These are phyloP conservation scores for Sycobia sp. DNA, from an alignment of 1,140 invertebrate species.

Conservation along the genomic window DNA sequence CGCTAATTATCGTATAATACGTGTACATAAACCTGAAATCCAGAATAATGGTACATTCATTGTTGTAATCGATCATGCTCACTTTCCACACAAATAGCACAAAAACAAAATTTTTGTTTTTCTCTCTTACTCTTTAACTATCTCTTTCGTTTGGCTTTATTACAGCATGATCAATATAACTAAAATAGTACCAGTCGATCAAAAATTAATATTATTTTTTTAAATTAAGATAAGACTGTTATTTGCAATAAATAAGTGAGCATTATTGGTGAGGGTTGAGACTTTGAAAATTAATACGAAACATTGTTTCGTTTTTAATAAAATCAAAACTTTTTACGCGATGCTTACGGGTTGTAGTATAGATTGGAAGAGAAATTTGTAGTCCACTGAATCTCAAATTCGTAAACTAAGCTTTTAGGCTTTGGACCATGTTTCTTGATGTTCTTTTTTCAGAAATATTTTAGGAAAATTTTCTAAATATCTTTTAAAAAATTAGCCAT, in stretches of 20 bases:
- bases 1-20: slow-evolving; percentile 16
- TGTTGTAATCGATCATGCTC: slow-evolving; percentile 34
- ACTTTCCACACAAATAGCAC: slow-evolving; percentile 28
- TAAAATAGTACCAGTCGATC: background rate
- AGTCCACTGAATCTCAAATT: slow-evolving; percentile 21
- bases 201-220: slow-evolving; percentile 16
- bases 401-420: slow-evolving; percentile 9
- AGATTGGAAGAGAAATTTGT: slow-evolving; percentile 17
- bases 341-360: slow-evolving; percentile 15
- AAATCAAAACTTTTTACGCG: slow-evolving; percentile 19
- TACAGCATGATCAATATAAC: background rate
- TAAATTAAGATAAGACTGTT: slow-evolving; percentile 16
- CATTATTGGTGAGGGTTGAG: slow-evolving; percentile 21
- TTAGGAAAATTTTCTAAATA: no score
- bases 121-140: no score
- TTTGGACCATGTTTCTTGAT: background rate
- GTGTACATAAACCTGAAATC: slow-evolving; percentile 30
- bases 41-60: slow-evolving; percentile 32
- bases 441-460: slow-evolving; percentile 10
- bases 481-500: no score
- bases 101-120: slow-evolving; percentile 10
- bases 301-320: slow-evolving; percentile 25
- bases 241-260: slow-evolving; percentile 28
- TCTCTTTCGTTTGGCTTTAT: slow-evolving; percentile 13
- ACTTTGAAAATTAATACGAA: slow-evolving; percentile 5